Conservation (phyloP, 2,113 vertebrate genomes). For the Motacilla alba region DNA sequence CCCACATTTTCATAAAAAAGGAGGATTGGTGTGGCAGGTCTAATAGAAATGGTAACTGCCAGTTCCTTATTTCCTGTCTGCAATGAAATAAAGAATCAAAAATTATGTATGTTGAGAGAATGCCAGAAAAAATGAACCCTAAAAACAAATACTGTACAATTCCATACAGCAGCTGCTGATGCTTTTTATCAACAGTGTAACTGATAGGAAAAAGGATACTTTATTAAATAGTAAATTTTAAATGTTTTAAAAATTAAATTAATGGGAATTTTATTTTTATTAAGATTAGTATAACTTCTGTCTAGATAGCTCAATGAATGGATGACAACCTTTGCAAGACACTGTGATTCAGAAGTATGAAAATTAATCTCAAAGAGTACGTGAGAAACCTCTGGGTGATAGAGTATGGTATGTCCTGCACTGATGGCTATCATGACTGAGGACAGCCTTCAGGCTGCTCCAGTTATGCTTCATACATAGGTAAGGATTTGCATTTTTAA, state of each 20-base stretch:
- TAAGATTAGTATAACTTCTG: not conserved
- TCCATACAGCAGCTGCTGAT: not conserved
- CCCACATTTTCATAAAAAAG: not conserved
- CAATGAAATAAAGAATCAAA: not conserved
- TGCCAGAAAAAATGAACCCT: not conserved
- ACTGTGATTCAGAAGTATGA: not conserved
- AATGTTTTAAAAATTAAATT: not conserved
- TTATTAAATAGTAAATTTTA: not conserved
- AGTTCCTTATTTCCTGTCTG: not conserved
- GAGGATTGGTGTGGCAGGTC: not conserved
- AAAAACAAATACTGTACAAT: not conserved
- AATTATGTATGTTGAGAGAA: not conserved
- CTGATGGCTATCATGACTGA: not conserved
- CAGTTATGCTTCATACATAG: not conserved
- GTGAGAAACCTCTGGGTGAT: not conserved
- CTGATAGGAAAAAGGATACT: not conserved
- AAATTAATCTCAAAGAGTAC: not conserved
- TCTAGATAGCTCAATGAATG: not conserved
- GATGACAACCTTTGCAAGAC: not conserved
- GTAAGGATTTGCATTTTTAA: not conserved
- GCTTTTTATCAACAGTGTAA: not conserved
- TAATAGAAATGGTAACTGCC: not conserved
- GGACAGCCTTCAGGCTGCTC: not conserved
- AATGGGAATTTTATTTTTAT: not conserved
- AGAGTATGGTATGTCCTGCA: not conserved